Evolutionary conservation across 2,888 invertebrate species (phyloP).

Genomic region (Mesochorus sp.): DNA sequence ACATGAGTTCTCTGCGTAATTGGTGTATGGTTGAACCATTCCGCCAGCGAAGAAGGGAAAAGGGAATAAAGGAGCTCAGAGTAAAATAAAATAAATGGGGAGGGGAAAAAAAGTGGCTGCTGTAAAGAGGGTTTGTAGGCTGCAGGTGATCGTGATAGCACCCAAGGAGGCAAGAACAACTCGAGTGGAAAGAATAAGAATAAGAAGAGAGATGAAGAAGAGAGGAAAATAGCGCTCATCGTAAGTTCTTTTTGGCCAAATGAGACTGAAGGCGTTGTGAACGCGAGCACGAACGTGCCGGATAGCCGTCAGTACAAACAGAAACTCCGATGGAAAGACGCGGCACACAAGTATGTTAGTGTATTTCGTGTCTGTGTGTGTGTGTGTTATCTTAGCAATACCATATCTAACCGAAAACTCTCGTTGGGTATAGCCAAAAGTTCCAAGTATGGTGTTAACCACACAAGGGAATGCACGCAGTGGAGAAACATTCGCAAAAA

Average conservation of each 20-base stretch:
- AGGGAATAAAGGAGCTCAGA: slow-evolving; percentile 45
- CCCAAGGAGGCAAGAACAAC: neutral
- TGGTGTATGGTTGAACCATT: slow-evolving; percentile 26
- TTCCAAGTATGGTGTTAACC: slow-evolving; percentile 10
- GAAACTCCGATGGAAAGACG: neutral
- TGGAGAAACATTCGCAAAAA: slow-evolving; percentile 16
- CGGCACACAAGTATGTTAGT: neutral
- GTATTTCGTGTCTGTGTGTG: neutral
- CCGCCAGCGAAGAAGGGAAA: slow-evolving; percentile 31
- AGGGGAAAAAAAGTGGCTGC: neutral
- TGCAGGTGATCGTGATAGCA: neutral
- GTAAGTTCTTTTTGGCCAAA: slow-evolving; percentile 29
- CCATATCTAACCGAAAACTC: slow-evolving; percentile 20
- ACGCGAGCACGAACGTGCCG: slow-evolving; percentile 35
- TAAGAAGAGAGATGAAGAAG: neutral
- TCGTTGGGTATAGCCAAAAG: neutral
- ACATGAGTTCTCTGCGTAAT: slow-evolving; percentile 1
- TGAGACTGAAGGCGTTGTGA: slow-evolving; percentile 15
- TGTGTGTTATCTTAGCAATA: slow-evolving; percentile 6
- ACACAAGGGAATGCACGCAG: slow-evolving; percentile 27
- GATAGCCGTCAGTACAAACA: slow-evolving; percentile 22
- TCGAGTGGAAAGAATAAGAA: neutral
- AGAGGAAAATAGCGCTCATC: slow-evolving; percentile 22
- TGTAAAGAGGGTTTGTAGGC: neutral
- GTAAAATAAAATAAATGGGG: slow-evolving; percentile 23